These are phyloP conservation scores for Neuroterus valhalla DNA, from an alignment of 1,140 invertebrate genomes.

Conservation along the genomic window DNA sequence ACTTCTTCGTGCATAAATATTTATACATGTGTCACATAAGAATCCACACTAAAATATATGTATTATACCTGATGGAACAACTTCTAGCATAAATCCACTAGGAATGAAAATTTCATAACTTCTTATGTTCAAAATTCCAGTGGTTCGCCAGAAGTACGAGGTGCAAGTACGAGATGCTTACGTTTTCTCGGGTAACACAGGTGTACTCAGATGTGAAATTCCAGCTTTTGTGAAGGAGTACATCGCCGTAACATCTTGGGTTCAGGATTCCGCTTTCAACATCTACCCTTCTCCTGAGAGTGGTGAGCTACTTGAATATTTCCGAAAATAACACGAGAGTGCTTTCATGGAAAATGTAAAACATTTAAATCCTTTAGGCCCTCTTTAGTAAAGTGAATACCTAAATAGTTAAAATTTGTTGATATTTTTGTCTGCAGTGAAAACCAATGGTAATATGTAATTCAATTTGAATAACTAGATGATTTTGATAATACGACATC, in stretches of 20 bases:
- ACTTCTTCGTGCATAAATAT: too few species aligned
- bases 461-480: too few species aligned
- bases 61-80: too few species aligned
- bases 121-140: slow-evolving; percentile 75
- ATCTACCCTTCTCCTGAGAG: slow-evolving; percentile 88
- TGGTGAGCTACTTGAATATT: slow-evolving; percentile 75
- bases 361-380: neutral
- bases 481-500: too few species aligned
- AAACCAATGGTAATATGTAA: too few species aligned
- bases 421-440: too few species aligned
- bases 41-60: too few species aligned
- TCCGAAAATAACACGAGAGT: neutral
- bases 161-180: slow-evolving; percentile 92
- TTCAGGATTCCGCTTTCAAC: slow-evolving; percentile 86
- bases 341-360: neutral
- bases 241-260: slow-evolving; percentile 92
- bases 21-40: too few species aligned
- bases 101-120: neutral
- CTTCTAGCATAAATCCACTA: too few species aligned
- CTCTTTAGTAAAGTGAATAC: neutral
- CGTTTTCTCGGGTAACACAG: slow-evolving; percentile 91
- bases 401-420: too few species aligned
- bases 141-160: slow-evolving; percentile 90
- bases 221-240: slow-evolving; percentile 91
- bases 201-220: slow-evolving; percentile 89